phyloP scores from a whole-genome alignment of 1,140 invertebrate genomes.

The Chlorops oryzae region DNA sequence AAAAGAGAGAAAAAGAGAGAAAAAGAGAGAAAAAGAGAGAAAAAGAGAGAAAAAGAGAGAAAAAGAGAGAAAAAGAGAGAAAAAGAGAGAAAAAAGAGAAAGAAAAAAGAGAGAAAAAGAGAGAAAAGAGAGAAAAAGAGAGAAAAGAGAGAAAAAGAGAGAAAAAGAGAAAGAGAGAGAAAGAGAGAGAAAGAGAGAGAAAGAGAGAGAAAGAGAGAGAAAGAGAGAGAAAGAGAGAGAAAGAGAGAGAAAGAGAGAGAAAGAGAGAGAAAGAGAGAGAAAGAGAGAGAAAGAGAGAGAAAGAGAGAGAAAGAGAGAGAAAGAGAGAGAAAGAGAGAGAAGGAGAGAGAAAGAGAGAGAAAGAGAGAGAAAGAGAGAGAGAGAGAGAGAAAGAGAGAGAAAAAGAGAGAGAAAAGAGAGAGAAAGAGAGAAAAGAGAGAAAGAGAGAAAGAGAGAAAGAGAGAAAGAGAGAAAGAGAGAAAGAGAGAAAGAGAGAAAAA shows the following conservation, averaged over 20 bases:
- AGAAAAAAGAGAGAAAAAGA: too few relatives aligned
- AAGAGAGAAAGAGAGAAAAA: neutral
- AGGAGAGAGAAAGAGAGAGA: neutral
- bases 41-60: too few relatives aligned
- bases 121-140: too few relatives aligned
- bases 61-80: too few relatives aligned
- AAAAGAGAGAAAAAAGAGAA: too few relatives aligned
- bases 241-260: neutral
- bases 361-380: neutral
- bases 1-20: too few relatives aligned
- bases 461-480: neutral
- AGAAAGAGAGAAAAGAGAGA: neutral
- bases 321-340: neutral
- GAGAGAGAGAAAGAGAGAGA: neutral
- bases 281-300: neutral
- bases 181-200: too few relatives aligned
- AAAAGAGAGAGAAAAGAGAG: neutral
- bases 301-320: neutral
- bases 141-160: too few relatives aligned
- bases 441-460: neutral
- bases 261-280: neutral
- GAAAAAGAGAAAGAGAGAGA: too few relatives aligned
- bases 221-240: too few relatives aligned
- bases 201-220: too few relatives aligned
- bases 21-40: too few relatives aligned